Evolutionary conservation across 2,113 vertebrate genomes (phyloP).

Genomic region (Crotalus horridus): DNA sequence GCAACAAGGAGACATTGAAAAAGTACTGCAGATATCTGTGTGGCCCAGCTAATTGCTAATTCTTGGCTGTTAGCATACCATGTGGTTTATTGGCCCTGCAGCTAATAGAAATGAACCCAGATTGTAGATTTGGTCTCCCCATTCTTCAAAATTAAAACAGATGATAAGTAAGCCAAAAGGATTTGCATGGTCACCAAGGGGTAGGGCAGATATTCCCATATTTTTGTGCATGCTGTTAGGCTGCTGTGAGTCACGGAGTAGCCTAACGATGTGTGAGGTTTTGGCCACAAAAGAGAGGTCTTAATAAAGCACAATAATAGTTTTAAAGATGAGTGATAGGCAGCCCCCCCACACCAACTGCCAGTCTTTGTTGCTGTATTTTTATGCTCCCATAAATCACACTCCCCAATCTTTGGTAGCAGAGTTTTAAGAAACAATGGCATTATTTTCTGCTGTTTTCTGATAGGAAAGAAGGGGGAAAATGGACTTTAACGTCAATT

Average conservation of each 20-base stretch:
- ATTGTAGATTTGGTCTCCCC: not conserved
- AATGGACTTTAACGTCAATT: not conserved
- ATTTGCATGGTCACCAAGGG: not conserved
- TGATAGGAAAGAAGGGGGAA: not conserved
- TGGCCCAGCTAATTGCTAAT: not conserved
- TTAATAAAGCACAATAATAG: not conserved
- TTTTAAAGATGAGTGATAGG: not conserved
- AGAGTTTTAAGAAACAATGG: not conserved
- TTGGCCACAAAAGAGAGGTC: not conserved
- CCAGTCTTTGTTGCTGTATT: not conserved
- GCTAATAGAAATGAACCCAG: not conserved
- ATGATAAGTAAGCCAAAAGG: not conserved
- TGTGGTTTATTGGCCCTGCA: not conserved
- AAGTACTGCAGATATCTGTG: not conserved
- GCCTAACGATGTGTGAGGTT: not conserved
- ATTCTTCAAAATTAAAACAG: not conserved
- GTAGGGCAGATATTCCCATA: not conserved
- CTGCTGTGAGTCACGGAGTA: not conserved
- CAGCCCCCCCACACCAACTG: not conserved
- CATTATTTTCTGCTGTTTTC: not conserved
- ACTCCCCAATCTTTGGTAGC: not conserved
- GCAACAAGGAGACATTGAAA: slow-evolving; percentile 6
- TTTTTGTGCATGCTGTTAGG: not conserved
- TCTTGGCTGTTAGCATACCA: not conserved
- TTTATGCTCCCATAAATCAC: not conserved